Percentiles rank a stretch among this genome's conserved stretches.
Conservation (phyloP, 1,140 invertebrate species). For the Drosophila subobscura region DNA sequence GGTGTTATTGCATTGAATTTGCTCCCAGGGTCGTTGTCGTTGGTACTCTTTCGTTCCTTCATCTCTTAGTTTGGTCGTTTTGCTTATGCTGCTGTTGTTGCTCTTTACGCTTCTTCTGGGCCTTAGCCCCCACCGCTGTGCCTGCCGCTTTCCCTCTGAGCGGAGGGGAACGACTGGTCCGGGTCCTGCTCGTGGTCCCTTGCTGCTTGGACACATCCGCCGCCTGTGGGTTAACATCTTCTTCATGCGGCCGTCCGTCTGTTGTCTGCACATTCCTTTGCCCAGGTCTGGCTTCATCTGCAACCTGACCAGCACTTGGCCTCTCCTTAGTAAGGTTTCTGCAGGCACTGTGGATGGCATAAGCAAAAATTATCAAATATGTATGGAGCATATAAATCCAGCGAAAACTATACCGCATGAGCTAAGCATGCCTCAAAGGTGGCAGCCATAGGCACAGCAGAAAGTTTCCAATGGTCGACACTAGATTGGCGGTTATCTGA, state of each 20-base stretch:
- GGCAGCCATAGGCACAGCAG: constrained; percentile 31
- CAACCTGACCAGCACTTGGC: constrained; percentile 16
- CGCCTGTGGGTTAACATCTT: constrained; percentile 51
- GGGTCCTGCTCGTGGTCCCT: constrained; percentile 49
- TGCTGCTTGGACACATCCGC: constrained; percentile 32
- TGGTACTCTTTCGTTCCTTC: constrained; percentile 40
- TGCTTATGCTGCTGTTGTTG: constrained; percentile 45
- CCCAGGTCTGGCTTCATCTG: constrained; percentile 39
- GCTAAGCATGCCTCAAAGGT: constrained; percentile 25
- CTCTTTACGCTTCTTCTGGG: constrained; percentile 25
- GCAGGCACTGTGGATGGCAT: constrained; percentile 18
- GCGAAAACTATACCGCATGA: too few species aligned
- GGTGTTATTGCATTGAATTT: constrained; percentile 62
- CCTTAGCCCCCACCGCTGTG: background rate
- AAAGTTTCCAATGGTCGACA: constrained; percentile 13
- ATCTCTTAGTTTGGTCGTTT: constrained; percentile 42
- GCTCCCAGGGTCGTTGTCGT: constrained; percentile 68
- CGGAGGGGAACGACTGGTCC: too few species aligned
- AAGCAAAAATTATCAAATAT: background rate
- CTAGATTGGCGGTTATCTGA: constrained; percentile 7
- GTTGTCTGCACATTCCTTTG: constrained; percentile 34
- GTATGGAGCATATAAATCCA: background rate
- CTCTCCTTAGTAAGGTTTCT: constrained; percentile 38
- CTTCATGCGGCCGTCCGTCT: constrained; percentile 30
- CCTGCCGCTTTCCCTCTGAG: constrained; percentile 9